Conservation (phyloP, 1,140 invertebrate species). For the Heliconius hermathena region DNA sequence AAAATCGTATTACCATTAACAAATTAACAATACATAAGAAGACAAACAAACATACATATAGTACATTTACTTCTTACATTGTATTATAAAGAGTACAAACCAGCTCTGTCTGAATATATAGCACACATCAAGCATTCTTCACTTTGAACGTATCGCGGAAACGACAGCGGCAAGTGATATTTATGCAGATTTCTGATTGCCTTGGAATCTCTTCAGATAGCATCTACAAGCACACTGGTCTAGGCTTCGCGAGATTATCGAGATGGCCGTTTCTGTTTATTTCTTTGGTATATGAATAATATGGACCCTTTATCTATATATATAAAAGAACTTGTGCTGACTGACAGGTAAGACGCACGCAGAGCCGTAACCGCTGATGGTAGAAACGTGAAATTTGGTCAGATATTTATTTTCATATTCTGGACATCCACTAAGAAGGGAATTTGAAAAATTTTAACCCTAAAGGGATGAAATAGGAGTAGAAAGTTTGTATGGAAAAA, state of each 20-base stretch:
- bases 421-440: too few relatives aligned
- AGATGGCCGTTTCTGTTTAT: neutral
- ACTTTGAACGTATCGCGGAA: slow-evolving; percentile 13
- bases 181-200: slow-evolving; percentile 27
- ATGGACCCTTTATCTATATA: neutral
- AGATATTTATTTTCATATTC: too few relatives aligned
- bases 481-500: too few relatives aligned
- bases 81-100: neutral
- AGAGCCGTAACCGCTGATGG: too few relatives aligned
- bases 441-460: too few relatives aligned
- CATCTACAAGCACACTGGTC: slow-evolving; percentile 1
- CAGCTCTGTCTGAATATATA: neutral
- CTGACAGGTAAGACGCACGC: too few relatives aligned
- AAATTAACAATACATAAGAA: too few relatives aligned
- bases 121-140: neutral
- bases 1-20: too few relatives aligned
- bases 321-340: too few relatives aligned
- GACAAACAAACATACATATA: neutral
- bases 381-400: too few relatives aligned
- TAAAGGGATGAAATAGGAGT: too few relatives aligned
- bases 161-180: slow-evolving; percentile 5
- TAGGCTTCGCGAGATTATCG: neutral
- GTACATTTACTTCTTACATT: neutral
- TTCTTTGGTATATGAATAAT: neutral
- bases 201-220: slow-evolving; percentile 9